A percentile compares a stretch with the other conserved stretches of the same genome.
These are phyloP conservation scores for Urocolius indicus DNA, from an alignment of 2,113 vertebrate genomes.

Conservation along the genomic window DNA sequence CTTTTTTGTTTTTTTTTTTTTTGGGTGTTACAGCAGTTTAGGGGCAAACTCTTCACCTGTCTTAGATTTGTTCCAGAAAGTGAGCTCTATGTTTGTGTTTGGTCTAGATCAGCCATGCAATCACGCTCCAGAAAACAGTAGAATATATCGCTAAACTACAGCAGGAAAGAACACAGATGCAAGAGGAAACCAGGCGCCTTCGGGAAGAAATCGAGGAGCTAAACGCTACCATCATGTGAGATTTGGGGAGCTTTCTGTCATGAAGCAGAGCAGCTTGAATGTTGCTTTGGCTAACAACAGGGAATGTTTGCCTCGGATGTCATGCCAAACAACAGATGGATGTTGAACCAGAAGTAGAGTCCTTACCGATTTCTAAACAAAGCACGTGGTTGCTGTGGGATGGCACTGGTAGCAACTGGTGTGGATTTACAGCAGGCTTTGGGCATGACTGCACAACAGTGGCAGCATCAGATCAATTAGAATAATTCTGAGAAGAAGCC, in stretches of 20 bases:
- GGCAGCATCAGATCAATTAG: background rate
- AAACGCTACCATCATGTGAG: slow-evolving; percentile 90
- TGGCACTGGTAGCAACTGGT: background rate
- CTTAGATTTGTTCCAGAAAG: background rate
- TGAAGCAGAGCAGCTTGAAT: background rate
- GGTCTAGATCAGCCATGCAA: slow-evolving; percentile 88
- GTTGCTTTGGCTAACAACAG: background rate
- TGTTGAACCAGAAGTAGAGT: background rate
- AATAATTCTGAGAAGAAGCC: background rate
- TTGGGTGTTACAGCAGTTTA: background rate
- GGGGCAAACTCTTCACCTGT: background rate
- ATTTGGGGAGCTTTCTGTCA: background rate
- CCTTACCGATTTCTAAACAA: background rate
- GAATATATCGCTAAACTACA: slow-evolving; percentile 95
- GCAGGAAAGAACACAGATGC: slow-evolving; percentile 90
- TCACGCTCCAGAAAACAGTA: slow-evolving; percentile 92
- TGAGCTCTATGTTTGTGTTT: slow-evolving; percentile 25
- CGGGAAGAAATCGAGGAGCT: slow-evolving; percentile 93
- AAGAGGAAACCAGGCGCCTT: slow-evolving; percentile 89
- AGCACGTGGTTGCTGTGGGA: background rate
- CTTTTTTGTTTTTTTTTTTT: background rate
- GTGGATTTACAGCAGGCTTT: background rate
- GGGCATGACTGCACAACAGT: background rate
- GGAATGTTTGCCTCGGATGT: background rate
- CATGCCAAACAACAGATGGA: background rate